Evolutionary conservation across 2,113 vertebrate genomes (phyloP), one percentile per base, ranked within the genome.

Genomic region (Glaucidium brasilianum): DNA sequence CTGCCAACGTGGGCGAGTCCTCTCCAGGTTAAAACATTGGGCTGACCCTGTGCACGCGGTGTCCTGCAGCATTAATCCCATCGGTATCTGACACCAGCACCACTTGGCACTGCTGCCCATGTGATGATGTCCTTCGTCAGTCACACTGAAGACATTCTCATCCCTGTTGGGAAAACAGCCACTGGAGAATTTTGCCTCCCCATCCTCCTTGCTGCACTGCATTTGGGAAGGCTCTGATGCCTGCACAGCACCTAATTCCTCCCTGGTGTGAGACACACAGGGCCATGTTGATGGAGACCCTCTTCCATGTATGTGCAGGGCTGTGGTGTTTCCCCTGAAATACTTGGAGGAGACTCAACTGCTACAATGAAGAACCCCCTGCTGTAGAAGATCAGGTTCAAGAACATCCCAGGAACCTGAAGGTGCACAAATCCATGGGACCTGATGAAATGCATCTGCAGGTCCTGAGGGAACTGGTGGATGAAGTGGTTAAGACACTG

Each of bases 21-120:
- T 64, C 41, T 63, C 43, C 71, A 73, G 50, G 37, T 25, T 20
- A 35, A 56, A 50, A 26, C 26, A 11, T 2, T 4, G 21, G 32
- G 32, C 58, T 87, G 81, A 67, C 21, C 20, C 35, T 2, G 0
- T 49, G 52, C 30, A 39, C 0, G 0, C 0, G 0, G 4, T 35
- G 39, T 55, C 49, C 68, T 52, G 39, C 45, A 66, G 37, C 2
- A 0, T 59, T 39, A 35, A 35, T 67, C 29, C 64, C 39, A 17
- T 17, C 0, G 0, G 12, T 34, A 35, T 43, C 64, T 49, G 66
- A 41, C 37, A 34, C 64, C 69, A 77, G 56, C 82, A 64, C 45
- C 69, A 52, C 72, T 71, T 1, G 0, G 30, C 53, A 47, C 39
- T 82, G 84, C 66, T 84, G 77, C 29, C 59, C 43, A 4, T 25